Conservation (phyloP, 2,888 invertebrate species). For the Eristalis arbustorum region DNA sequence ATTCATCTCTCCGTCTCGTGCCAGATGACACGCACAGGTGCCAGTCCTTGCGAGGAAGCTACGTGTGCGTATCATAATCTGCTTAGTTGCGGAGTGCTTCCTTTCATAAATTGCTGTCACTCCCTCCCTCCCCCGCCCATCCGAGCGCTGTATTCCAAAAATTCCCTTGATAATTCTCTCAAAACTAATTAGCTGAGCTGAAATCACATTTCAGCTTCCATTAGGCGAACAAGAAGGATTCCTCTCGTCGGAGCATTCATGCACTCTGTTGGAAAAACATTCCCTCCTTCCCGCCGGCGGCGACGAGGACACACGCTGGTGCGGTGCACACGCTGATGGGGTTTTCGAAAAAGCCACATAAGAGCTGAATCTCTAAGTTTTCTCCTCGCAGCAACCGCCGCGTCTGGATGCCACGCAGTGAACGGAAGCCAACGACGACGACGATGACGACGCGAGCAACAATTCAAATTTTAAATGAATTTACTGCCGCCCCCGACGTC, state of each 20-base stretch:
- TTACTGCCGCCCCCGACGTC: not conserved
- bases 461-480: not conserved
- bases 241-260: not conserved
- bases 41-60: not conserved
- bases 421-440: not conserved
- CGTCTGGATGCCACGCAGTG: not conserved
- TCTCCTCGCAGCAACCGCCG: not conserved
- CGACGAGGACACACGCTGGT: not conserved
- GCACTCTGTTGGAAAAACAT: conserved; percentile 16
- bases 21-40: not conserved
- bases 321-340: not conserved
- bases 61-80: not conserved
- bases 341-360: not conserved
- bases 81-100: not conserved
- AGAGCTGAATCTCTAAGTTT: not conserved
- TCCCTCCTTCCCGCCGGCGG: not conserved
- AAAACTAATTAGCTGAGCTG: conserved; percentile 58
- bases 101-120: not conserved
- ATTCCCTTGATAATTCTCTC: conserved; percentile 32
- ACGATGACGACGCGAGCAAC: not conserved
- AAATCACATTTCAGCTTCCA: conserved; percentile 53
- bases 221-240: conserved; percentile 6
- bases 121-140: not conserved
- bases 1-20: not conserved
- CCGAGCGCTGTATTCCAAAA: not conserved